These are phyloP conservation scores for Fragum fragum DNA, from an alignment of 2,888 invertebrate genomes.

Conservation along the genomic window DNA sequence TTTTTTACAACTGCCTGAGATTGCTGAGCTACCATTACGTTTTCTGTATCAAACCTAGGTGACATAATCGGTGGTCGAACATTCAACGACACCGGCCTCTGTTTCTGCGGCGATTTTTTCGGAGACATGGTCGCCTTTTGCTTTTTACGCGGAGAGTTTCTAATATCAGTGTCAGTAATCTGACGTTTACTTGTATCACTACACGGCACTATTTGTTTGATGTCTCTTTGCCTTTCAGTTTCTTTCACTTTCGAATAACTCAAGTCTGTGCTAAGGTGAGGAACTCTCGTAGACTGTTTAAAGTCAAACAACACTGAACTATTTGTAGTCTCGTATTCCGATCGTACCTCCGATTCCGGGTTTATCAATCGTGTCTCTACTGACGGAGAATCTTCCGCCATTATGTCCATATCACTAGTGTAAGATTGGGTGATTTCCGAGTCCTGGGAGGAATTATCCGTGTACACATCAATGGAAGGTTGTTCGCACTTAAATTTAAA, in stretches of 20 bases:
- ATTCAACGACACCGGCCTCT: conserved; percentile 16
- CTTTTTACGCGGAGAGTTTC: conserved; percentile 50
- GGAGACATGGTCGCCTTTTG: conserved; percentile 35
- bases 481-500: conserved; percentile 88
- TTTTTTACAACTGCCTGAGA: conserved; percentile 36
- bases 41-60: conserved; percentile 49
- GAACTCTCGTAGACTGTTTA: neutral
- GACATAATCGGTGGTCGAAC: conserved; percentile 10
- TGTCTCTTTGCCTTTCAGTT: neutral
- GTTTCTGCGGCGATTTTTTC: conserved; percentile 44
- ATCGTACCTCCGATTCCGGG: neutral
- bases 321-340: conserved; percentile 5
- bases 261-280: neutral
- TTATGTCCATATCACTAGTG: neutral
- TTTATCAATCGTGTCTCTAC: neutral
- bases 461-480: neutral
- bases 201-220: conserved; percentile 15
- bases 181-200: conserved; percentile 31
- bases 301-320: neutral
- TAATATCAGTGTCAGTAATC: conserved; percentile 27
- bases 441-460: conserved; percentile 3
- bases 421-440: neutral
- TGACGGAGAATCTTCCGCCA: neutral
- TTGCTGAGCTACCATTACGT: conserved; percentile 27
- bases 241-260: neutral